phyloP scores from a whole-genome alignment of 1,140 invertebrate genomes.

The Hylyphantes graminicola region DNA sequence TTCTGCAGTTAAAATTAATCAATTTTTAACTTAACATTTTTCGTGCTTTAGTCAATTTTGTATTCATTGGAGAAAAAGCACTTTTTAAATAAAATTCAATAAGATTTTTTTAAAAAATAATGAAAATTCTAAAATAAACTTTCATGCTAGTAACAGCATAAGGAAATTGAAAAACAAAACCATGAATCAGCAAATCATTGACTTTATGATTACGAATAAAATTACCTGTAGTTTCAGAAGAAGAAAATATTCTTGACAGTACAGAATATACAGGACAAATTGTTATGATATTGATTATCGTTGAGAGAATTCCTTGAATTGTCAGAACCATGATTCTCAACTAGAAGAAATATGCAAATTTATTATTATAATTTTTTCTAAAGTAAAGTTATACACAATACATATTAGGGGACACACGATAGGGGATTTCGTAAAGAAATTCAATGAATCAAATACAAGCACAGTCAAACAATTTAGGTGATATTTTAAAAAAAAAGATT shows the following conservation, averaged over 20 bases:
- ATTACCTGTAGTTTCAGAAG: slow-evolving; percentile 74
- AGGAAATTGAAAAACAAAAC: not conserved
- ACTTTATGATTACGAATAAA: slow-evolving; percentile 46
- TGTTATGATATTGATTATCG: slow-evolving; percentile 75
- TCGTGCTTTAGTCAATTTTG: not conserved
- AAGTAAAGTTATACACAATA: slow-evolving; percentile 10
- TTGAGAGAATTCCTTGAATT: slow-evolving; percentile 74
- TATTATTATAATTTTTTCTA: slow-evolving; percentile 38
- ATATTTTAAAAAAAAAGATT: too few relatives aligned
- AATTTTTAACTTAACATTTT: not conserved
- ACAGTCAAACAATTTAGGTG: slow-evolving; percentile 28
- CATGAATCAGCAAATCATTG: not conserved
- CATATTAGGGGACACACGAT: too few relatives aligned
- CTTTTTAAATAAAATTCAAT: not conserved
- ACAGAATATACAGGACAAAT: slow-evolving; percentile 77
- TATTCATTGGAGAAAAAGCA: not conserved
- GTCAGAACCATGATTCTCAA: slow-evolving; percentile 76
- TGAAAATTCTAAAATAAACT: not conserved
- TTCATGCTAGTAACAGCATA: not conserved
- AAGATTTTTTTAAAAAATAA: not conserved
- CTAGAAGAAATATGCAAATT: slow-evolving; percentile 70
- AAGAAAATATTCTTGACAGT: slow-evolving; percentile 74
- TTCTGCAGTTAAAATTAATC: too few relatives aligned
- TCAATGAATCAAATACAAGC: slow-evolving; percentile 1
- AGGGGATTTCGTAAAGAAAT: not conserved